A percentile compares a stretch with the other conserved stretches of the same genome.
These are phyloP conservation scores for Limnephilus rhombicus DNA, from an alignment of 2,888 invertebrate genomes.

Conservation along the genomic window DNA sequence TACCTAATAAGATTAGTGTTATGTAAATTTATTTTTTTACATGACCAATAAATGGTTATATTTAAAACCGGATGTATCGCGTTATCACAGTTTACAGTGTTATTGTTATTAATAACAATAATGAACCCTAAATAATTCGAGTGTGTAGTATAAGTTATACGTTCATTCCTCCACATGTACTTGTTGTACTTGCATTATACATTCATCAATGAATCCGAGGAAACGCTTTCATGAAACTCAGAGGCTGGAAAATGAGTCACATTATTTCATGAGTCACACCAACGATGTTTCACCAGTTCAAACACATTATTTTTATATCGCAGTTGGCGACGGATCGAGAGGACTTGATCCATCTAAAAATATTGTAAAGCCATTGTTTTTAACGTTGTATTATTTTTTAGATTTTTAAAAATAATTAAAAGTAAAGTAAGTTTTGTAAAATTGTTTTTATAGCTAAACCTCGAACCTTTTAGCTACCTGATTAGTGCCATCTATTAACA, in stretches of 20 bases:
- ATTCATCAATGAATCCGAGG: neutral
- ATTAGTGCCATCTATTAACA: constrained; percentile 20
- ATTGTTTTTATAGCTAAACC: neutral
- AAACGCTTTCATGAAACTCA: neutral
- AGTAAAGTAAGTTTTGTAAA: neutral
- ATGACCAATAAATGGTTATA: neutral
- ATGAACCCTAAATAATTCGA: neutral
- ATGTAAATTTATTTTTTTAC: neutral
- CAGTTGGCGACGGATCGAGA: neutral
- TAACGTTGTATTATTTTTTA: neutral
- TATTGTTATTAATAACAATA: neutral
- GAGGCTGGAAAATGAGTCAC: constrained; percentile 1
- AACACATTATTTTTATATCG: neutral
- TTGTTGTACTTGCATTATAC: neutral
- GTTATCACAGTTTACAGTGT: neutral
- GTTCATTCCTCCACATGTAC: neutral
- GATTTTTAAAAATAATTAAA: neutral
- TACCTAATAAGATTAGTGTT: neutral
- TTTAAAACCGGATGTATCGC: neutral
- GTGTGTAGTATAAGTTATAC: neutral
- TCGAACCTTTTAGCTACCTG: neutral
- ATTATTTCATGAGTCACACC: neutral
- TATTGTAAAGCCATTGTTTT: neutral
- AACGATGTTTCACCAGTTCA: neutral
- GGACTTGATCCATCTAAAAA: neutral